phyloP scores from a whole-genome alignment of 1,140 invertebrate genomes.

The Pseudobourletiella spinata region DNA sequence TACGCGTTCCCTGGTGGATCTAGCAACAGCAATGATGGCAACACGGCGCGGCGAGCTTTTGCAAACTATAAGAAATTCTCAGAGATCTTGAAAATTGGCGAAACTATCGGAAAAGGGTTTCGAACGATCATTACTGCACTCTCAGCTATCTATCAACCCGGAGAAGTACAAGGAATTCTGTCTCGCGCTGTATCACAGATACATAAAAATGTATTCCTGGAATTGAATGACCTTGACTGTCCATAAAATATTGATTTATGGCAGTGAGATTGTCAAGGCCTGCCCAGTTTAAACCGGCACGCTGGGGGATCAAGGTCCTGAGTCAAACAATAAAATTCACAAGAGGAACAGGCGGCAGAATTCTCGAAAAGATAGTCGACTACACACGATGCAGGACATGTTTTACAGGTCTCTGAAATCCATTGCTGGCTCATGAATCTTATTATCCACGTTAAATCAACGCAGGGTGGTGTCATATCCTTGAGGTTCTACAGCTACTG shows the following conservation, averaged over 20 bases:
- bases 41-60: no score
- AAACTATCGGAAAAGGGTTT: no score
- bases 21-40: no score
- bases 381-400: background rate
- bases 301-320: background rate
- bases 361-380: background rate
- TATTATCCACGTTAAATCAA: background rate
- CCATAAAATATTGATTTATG: background rate
- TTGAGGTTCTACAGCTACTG: background rate
- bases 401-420: background rate
- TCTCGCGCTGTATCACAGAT: no score
- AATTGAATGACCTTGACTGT: no score
- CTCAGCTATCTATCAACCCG: no score
- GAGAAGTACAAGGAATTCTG: no score
- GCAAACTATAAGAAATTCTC: no score
- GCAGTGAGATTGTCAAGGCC: background rate
- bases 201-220: no score
- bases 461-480: background rate
- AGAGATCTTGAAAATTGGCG: no score
- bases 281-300: background rate
- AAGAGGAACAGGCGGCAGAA: background rate
- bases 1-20: no score
- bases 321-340: background rate
- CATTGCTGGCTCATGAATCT: background rate
- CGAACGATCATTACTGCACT: no score